Base-by-base conservation (phyloP, 2,888 invertebrate genomes). In the Isoperla grammatica region DNA sequence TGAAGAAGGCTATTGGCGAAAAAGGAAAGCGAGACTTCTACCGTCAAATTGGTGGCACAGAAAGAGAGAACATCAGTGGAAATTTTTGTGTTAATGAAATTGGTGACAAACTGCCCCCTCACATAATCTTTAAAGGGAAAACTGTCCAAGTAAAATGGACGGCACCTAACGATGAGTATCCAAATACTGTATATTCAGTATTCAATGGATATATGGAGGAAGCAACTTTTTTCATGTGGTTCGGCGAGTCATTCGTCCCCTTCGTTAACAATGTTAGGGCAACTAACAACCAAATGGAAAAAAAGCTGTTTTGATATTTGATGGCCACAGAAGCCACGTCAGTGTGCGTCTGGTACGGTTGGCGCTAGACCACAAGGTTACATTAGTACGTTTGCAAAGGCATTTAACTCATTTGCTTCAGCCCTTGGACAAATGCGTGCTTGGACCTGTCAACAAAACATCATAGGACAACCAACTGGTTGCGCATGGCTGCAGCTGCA, bases 251-350 rank as follows among this genome's bases (percentile, higher is more conserved):
- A 12, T 49, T 57, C 13, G 37, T 50, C 3, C 23, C 46, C 11
- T 35, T 45, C 13, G 57, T 57, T 19, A 57, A 53, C 19, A 22
- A 50, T 49, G 9, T 53, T 3, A 22, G 35, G n/a, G 35, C 2
- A 3, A 22, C 29, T 13, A n/a, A 53, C 29, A 12, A 22, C 12
- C 20, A 29, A 37, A 20, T 9, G 13, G 13, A n/a, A 12, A 50
- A 20, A 22, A 20, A 13, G 57, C 57, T n/a, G 48, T 57, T 29
- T 20, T 57, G n/a, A 13, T 57, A 12, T 57, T 23, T 15, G 49
- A 57, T 17, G 57, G 57, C 19, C 57, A 57, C 17, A 20, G 23
- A 29, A 54, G 48, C 29, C 57, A 57, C 35, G 37, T 57, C 17
- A 57, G 57, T 50, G 48, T 57, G 11, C 5, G 49, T 29, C 20